Evolutionary conservation across 1,140 invertebrate genomes (phyloP), one percentile per base, ranked within the genome.

Genomic region (Zaprionus africanus): DNA sequence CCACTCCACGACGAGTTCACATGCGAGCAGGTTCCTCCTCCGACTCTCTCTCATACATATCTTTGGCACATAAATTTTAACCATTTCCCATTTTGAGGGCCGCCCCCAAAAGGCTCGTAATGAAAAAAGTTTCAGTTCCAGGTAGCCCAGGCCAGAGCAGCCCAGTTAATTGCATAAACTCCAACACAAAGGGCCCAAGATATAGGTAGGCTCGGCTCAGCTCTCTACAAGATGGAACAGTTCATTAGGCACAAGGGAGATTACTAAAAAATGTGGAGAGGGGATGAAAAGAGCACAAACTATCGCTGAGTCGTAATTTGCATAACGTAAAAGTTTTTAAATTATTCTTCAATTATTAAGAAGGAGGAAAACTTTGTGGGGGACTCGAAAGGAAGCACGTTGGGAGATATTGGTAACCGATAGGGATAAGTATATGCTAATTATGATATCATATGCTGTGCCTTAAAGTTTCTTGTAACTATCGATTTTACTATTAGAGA

Each of bases 51-150:
- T 34, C 31, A 34, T 34, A 34, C 31, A 38, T 87, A 88, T 87
- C 81, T 88, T 74, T 66, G 56, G 83, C 80, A 78, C 84, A 88
- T 87, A 87, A 87, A 87, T 87, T 86, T 69, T 71, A 80, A 82
- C 68, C 84, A 79, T 77, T 86, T 69, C 24, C 36, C 63, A 57
- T 63, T 63, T 31, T 62, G 51, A 26, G 41, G 54, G 24, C 28
- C 67, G 15, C 46, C 72, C 60, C 72, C 71, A 74, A 78, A 86
- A 86, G 82, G 70, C 66, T 86, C 60, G 57, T 79, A 71, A 68
- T 78, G 76, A 71, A 78, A 62, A 64, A 72, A 83, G 73, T 85
- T 81, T 70, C 31, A 34, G 38, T 65, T 79, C 59, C 75, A 79
- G 82, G 85, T 85, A 79, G 66, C 56, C 59, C 36, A 38, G 13